Evolutionary conservation across 2,888 invertebrate species (phyloP).

Genomic region (Isotomurus palustris): DNA sequence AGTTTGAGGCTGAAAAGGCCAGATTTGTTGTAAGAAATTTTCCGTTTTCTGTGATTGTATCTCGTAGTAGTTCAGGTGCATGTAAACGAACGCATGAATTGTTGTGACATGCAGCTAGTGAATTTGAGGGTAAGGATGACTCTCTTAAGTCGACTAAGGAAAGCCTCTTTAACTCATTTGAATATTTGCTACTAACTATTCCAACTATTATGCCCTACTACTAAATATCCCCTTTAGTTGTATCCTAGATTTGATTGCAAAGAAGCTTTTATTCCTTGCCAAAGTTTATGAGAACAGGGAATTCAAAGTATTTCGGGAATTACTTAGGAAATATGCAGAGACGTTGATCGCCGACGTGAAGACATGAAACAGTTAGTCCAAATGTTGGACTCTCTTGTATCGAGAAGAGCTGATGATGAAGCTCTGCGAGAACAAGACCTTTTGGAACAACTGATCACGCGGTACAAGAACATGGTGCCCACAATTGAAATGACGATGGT

Average conservation of each 20-base stretch:
- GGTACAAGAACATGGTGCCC: conserved; percentile 87
- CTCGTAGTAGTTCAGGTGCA: background rate
- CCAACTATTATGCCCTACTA: background rate
- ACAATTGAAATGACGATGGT: conserved; percentile 89
- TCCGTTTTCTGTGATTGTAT: conserved; percentile 8
- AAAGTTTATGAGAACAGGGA: no score
- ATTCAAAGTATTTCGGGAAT: background rate
- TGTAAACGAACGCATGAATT: background rate
- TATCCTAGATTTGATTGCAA: background rate
- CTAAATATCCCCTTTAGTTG: background rate
- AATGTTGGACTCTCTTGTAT: conserved; percentile 77
- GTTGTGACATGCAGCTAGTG: conserved; percentile 33
- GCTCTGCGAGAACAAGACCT: conserved; percentile 73
- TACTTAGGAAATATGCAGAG: conserved; percentile 75
- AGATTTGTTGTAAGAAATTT: conserved; percentile 72
- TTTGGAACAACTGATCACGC: conserved; percentile 73
- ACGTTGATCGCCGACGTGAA: conserved; percentile 83
- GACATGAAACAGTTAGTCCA: conserved; percentile 95
- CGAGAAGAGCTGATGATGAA: conserved; percentile 75
- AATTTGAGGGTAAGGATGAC: conserved; percentile 31
- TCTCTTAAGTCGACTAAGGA: background rate
- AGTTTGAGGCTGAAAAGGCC: conserved; percentile 83
- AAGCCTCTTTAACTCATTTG: background rate
- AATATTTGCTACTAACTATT: background rate
- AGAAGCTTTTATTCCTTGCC: conserved; percentile 5